Evolutionary conservation across 2,113 vertebrate genomes (phyloP).

Genomic region (Rhineura floridana): DNA sequence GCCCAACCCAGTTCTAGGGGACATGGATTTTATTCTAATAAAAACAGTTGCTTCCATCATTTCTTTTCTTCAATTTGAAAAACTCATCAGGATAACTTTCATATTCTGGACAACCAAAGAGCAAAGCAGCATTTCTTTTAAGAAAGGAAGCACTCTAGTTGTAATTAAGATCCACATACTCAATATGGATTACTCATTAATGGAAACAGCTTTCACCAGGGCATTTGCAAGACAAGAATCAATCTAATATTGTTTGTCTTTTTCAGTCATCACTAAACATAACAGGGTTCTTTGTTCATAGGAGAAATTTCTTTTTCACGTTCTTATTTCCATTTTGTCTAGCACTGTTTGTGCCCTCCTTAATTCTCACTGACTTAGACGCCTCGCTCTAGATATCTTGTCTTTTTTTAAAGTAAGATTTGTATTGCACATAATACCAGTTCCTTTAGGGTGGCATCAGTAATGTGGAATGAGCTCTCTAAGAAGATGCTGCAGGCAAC

Average conservation of each 20-base stretch:
- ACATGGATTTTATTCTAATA: background rate
- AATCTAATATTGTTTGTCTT: slow-evolving; percentile 35
- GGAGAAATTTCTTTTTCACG: no score
- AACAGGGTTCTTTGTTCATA: background rate
- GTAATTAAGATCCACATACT: slow-evolving; percentile 40
- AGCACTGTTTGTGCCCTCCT: background rate
- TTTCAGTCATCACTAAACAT: background rate
- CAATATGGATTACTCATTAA: slow-evolving; percentile 20
- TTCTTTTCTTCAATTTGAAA: slow-evolving; percentile 18
- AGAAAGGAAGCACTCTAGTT: background rate
- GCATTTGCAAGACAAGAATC: slow-evolving; percentile 30
- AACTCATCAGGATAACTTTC: background rate
- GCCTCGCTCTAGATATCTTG: background rate
- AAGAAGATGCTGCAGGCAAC: background rate
- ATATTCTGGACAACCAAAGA: background rate
- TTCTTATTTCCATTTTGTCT: background rate
- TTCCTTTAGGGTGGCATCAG: background rate
- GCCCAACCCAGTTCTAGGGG: background rate
- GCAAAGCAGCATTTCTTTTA: slow-evolving; percentile 31
- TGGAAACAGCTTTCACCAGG: background rate
- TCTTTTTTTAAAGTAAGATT: background rate
- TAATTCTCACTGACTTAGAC: background rate
- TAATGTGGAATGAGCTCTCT: background rate
- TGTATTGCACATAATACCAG: background rate
- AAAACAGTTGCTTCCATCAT: background rate